A percentile compares a stretch with the other conserved stretches of the same genome.
phyloP scores from a whole-genome alignment of 1,140 invertebrate genomes.

The Stegodyphus mimosarum region DNA sequence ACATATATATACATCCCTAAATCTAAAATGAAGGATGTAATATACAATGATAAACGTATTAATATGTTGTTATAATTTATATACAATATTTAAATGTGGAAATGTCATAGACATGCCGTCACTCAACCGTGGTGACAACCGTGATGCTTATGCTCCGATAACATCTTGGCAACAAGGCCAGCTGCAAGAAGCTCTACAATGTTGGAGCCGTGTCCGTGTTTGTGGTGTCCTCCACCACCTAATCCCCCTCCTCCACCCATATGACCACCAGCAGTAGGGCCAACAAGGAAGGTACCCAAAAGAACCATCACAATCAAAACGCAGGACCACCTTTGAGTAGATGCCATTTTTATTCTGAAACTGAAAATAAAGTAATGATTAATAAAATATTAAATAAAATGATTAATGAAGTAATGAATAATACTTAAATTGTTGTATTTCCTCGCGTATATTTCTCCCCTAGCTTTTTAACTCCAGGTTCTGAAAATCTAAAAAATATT shows the following conservation, averaged over 20 bases:
- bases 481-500: no score
- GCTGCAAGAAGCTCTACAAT: conserved; percentile 50
- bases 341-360: conserved; percentile 16
- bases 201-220: background rate
- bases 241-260: background rate
- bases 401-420: no score
- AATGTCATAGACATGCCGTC: background rate
- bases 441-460: no score
- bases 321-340: conserved; percentile 24
- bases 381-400: no score
- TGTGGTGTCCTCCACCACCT: conserved; percentile 1
- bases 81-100: no score
- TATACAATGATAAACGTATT: no score
- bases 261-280: background rate
- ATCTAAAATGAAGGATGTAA: no score
- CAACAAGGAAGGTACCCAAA: conserved; percentile 12
- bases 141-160: conserved; percentile 40
- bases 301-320: conserved; percentile 18
- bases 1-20: no score
- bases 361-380: background rate
- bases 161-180: conserved; percentile 57
- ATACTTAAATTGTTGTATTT: no score
- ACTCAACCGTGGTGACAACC: conserved; percentile 42
- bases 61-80: no score
- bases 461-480: no score